Percentiles rank a stretch among this genome's conserved stretches.
These are phyloP conservation scores for Acanthornis magna DNA, from an alignment of 2,797 vertebrate species.

Conservation along the genomic window DNA sequence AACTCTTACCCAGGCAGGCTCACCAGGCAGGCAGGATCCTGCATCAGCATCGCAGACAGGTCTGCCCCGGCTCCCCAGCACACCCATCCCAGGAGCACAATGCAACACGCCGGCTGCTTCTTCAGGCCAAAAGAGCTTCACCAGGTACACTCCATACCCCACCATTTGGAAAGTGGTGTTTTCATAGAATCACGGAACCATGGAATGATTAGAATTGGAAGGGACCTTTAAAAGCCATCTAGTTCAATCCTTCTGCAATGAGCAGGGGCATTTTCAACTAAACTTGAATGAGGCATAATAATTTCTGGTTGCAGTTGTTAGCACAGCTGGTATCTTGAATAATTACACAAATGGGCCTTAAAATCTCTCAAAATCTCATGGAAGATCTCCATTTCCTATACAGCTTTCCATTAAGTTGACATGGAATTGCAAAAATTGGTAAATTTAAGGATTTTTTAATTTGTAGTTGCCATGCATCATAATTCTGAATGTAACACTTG, in stretches of 20 bases:
- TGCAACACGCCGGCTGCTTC: background rate
- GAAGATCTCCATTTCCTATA: background rate
- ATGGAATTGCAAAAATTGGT: background rate
- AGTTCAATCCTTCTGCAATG: background rate
- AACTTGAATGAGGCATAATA: background rate
- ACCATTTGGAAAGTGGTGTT: background rate
- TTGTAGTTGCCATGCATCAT: background rate
- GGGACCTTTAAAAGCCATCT: background rate
- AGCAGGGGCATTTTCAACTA: background rate
- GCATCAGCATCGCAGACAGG: background rate
- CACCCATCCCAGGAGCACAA: background rate
- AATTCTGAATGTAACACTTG: background rate
- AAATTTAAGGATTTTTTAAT: background rate
- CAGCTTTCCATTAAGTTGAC: background rate
- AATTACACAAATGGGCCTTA: background rate
- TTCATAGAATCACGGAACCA: background rate
- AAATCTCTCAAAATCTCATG: background rate
- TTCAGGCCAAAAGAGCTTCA: background rate
- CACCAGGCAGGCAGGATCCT: background rate
- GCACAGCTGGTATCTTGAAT: background rate
- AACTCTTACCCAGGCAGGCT: background rate
- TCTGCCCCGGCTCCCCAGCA: background rate
- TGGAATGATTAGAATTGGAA: background rate
- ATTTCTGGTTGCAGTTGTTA: background rate
- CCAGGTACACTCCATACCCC: background rate